Conservation (phyloP, 2,113 vertebrate species). For the Australoheros scitulus region DNA sequence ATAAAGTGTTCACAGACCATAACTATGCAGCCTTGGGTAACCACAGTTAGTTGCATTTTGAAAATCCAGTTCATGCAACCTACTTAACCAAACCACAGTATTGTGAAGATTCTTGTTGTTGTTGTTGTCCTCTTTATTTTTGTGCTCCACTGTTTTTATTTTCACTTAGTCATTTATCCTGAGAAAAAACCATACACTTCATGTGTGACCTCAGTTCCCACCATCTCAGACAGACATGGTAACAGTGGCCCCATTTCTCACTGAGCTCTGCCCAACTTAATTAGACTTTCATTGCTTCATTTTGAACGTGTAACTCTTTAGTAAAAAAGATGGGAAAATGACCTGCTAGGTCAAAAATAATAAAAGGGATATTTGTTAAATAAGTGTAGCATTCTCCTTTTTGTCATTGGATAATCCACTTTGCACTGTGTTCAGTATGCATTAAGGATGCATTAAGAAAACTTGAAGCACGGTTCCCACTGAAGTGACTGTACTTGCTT, state of each 20-base stretch:
- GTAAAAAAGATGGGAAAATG: conserved; percentile 1
- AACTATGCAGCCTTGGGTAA: conserved; percentile 25
- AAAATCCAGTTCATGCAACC: conserved; percentile 24
- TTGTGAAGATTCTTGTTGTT: conserved; percentile 26
- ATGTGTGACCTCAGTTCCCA: conserved; percentile 55
- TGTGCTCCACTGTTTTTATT: conserved; percentile 27
- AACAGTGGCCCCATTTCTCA: conserved; percentile 53
- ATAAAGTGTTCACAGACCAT: conserved; percentile 16
- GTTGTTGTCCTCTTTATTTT: conserved; percentile 8
- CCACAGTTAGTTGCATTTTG: conserved; percentile 45
- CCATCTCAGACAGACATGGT: conserved; percentile 37
- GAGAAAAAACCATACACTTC: conserved; percentile 32
- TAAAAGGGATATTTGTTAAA: neutral
- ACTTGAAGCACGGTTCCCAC: fast-evolving
- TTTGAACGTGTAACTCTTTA: conserved; percentile 9
- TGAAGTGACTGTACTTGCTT: neutral
- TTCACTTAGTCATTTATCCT: conserved; percentile 32
- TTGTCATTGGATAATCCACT: neutral
- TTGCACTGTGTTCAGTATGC: neutral
- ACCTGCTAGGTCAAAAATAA: neutral
- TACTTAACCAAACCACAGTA: conserved; percentile 46
- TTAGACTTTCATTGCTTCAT: conserved; percentile 39
- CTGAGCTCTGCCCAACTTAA: conserved; percentile 28
- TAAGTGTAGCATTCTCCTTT: neutral
- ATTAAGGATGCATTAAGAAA: neutral